Percentiles rank a stretch among this genome's conserved stretches.
Conservation (phyloP, 2,888 invertebrate genomes). For the Lepidocyrtoides sp. region DNA sequence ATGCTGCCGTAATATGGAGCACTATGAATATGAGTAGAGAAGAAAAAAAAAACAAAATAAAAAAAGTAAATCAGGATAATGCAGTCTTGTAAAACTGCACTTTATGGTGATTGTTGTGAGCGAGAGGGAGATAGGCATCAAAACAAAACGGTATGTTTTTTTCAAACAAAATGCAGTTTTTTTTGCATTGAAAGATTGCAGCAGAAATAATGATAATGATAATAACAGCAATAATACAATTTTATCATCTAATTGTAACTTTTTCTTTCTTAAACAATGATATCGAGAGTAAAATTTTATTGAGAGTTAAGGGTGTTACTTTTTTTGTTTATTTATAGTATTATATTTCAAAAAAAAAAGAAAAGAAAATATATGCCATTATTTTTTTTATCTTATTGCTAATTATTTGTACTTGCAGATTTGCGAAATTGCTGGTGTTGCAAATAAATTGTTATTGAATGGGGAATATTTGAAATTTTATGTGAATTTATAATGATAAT, state of each 20-base stretch:
- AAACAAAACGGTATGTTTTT: neutral
- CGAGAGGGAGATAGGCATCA: neutral
- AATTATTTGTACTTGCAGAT: neutral
- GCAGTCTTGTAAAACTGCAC: slow-evolving; percentile 46
- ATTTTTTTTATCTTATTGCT: neutral
- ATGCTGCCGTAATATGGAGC: slow-evolving; percentile 54
- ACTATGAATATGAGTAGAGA: neutral
- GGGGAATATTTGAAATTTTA: neutral
- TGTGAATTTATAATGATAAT: neutral
- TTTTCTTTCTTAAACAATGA: slow-evolving; percentile 44
- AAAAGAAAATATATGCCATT: neutral
- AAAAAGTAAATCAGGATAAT: slow-evolving; percentile 75
- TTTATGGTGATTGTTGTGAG: neutral
- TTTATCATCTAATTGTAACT: neutral
- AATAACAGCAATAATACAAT: no score
- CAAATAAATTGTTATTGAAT: neutral
- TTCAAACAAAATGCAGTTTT: slow-evolving; percentile 4
- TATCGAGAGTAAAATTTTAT: slow-evolving; percentile 54
- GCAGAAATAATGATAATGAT: neutral
- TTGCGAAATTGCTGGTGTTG: no score
- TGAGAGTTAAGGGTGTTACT: neutral
- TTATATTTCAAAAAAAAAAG: no score
- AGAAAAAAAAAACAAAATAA: neutral
- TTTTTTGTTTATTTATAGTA: neutral
- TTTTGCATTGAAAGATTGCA: slow-evolving; percentile 6